Base-by-base conservation (phyloP, 2,888 invertebrate species). In the Drosophila mettleri region DNA sequence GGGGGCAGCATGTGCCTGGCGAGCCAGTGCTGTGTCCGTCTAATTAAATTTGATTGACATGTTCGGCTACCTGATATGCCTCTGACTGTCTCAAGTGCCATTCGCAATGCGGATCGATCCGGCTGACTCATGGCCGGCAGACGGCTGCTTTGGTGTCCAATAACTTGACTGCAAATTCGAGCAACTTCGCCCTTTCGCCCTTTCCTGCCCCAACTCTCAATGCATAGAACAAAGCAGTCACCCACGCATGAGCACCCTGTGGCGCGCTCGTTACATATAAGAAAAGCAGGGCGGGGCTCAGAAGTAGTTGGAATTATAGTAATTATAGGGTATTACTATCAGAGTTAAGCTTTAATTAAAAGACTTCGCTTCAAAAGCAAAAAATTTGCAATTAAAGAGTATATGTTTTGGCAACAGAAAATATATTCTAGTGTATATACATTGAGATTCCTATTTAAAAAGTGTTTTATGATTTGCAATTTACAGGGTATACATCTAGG, bases 31-130 rank as follows among this genome's bases (percentile, higher is more conserved):
- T 12, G 7, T 1, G 29, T 12, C 20, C 33, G 22, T 31, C 18
- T 22, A 69, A 69, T 69, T 81, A 60, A 71, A 71, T 64, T 61
- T 69, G 80, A 79, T 69, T 79, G 86, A 73, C 79, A 67, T 75
- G 52, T 12, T 49, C 51, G 14, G 41, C 63, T 34, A 36, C 34
- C 63, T 18, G 24, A 49, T 49, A 49, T n/a, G 48, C 48, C 14
- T 14, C 41, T 16, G 24, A 9, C 33, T 29, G 53, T 62, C 58
- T 79, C 70, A 39, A 76, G 77, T 65, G 58, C 33, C 59, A 29
- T 51, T 59, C 49, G 33, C 43, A 51, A 5, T n/a, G 55, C 36
- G 59, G 51, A 58, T 73, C 74, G 63, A 64, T 68, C 68, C 33
- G n/a, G 74, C 63, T 75, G 78, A 75, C 61, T 75, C 74, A 75